A percentile compares a stretch with the other conserved stretches of the same genome.
phyloP scores from a whole-genome alignment of 23 tunicate genomes.

The Oikopleura dioica region DNA sequence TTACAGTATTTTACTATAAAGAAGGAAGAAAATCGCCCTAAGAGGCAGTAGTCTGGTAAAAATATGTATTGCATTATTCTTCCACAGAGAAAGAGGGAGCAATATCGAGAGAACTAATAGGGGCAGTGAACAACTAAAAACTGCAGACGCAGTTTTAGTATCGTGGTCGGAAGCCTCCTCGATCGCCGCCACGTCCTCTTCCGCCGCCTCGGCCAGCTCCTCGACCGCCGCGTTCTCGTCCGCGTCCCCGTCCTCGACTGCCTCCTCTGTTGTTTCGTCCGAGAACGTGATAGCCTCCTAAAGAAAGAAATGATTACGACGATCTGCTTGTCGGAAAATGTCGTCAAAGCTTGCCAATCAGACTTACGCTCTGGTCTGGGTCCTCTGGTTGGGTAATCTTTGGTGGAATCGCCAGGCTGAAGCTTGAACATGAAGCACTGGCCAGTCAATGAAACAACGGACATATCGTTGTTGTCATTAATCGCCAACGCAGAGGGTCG shows the following conservation, averaged over 20 bases:
- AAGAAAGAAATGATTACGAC: not conserved
- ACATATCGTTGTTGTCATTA: not conserved
- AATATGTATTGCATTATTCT: too few species aligned
- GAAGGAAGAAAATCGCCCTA: too few species aligned
- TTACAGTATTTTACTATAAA: too few species aligned
- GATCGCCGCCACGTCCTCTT: not conserved
- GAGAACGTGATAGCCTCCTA: not conserved
- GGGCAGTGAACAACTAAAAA: too few species aligned
- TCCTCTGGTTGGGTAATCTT: not conserved
- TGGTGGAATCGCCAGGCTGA: not conserved
- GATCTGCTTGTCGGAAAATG: too few species aligned
- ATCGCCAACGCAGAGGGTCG: not conserved
- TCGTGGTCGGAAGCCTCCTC: not conserved
- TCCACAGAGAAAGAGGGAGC: too few species aligned
- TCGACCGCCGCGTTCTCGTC: not conserved
- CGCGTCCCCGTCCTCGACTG: not conserved
- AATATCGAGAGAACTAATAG: too few species aligned
- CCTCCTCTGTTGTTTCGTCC: not conserved
- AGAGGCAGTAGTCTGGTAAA: too few species aligned
- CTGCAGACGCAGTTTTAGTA: too few species aligned
- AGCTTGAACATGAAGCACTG: not conserved
- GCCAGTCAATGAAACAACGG: not conserved
- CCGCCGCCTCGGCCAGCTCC: not conserved
- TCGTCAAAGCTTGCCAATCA: too few species aligned
- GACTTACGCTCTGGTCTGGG: not conserved